Base-by-base conservation (phyloP, 1,140 invertebrate species). In the Caenorhabditis remanei region DNA sequence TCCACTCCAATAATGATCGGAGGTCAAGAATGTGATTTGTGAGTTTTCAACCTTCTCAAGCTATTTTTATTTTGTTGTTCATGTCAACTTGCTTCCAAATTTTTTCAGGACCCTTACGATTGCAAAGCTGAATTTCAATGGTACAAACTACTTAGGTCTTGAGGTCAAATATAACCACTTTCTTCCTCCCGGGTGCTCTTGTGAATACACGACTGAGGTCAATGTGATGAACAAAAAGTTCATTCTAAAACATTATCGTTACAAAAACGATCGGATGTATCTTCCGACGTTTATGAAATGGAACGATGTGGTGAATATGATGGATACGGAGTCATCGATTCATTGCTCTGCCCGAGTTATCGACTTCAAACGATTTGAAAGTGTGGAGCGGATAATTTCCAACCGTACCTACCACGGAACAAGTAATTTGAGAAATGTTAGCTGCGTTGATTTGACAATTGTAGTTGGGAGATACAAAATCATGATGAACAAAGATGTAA, bases 1-100 rank as follows among this genome's bases (percentile, higher is more conserved):
- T 71, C 65, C 65, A 71, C 65, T 71, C 65, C 40, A 71, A 71
- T 19, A 71, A 71, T 71, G 65, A 19, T 71, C 41, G 65, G 65
- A 32, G 40, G 40, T 7, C 65, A 71, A 16, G 65, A 71, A 71
- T 71, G 40, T 71, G 65, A 71, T 41, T 43, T 71, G 65, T 71
- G 41, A 71, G 65, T 71, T 43, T 71, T 46, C n/a, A 43, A 43
- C 14, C 46, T 71, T 71, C 19, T 46, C 8, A 4, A 50, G 14
- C 4, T 0, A 67, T 1, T 67, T 67, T n/a, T 63, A 16, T 7
- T 32, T 32, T 19, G n/a, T n/a, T 58, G 4, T 58, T n/a, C 24
- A 32, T 50, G 50, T 50, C 50, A 11, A 11, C 14, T 50, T 50
- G 9, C 7, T 63, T 32, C 8, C 7, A 63, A 63, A 11, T 2